A percentile compares a stretch with the other conserved stretches of the same genome.
These are phyloP conservation scores for Tetanocera ferruginea DNA, from an alignment of 2,888 invertebrate species.

Conservation along the genomic window DNA sequence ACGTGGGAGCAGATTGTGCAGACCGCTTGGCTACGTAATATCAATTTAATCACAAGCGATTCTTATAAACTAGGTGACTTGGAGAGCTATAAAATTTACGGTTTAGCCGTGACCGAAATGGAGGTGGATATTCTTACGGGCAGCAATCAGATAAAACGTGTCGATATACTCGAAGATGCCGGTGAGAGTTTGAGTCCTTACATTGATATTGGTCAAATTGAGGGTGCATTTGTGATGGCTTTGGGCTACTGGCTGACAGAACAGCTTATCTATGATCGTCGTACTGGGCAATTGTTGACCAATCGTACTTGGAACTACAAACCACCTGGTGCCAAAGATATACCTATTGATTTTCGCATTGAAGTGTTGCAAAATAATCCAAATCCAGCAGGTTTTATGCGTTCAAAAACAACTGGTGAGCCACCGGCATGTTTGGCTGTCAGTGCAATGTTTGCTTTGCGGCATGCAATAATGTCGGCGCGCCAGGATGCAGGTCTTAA, in stretches of 20 bases:
- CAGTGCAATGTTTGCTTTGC: conserved; percentile 74
- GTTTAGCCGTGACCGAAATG: conserved; percentile 75
- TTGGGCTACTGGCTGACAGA: conserved; percentile 82
- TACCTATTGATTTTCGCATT: conserved; percentile 80
- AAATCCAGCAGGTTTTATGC: conserved; percentile 77
- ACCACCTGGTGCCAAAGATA: conserved; percentile 81
- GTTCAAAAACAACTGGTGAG: conserved; percentile 78
- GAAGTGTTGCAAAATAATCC: conserved; percentile 76
- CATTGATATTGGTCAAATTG: conserved; percentile 81
- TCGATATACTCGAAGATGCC: conserved; percentile 80
- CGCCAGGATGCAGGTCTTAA: conserved; percentile 74
- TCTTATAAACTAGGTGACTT: conserved; percentile 72
- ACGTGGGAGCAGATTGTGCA: conserved; percentile 74
- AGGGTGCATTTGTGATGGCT: conserved; percentile 83
- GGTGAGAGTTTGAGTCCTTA: conserved; percentile 79
- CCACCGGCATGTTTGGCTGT: conserved; percentile 72
- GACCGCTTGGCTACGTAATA: conserved; percentile 70
- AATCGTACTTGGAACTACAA: conserved; percentile 86
- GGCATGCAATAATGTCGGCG: conserved; percentile 77
- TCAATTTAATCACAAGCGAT: conserved; percentile 75
- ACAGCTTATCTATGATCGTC: conserved; percentile 75
- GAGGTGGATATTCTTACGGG: conserved; percentile 86
- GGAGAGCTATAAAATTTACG: conserved; percentile 75
- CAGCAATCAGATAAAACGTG: conserved; percentile 76
- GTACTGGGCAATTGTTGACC: conserved; percentile 77